Evolutionary conservation across 2,888 invertebrate species (phyloP).

Genomic region (Cataglyphis cursor): DNA sequence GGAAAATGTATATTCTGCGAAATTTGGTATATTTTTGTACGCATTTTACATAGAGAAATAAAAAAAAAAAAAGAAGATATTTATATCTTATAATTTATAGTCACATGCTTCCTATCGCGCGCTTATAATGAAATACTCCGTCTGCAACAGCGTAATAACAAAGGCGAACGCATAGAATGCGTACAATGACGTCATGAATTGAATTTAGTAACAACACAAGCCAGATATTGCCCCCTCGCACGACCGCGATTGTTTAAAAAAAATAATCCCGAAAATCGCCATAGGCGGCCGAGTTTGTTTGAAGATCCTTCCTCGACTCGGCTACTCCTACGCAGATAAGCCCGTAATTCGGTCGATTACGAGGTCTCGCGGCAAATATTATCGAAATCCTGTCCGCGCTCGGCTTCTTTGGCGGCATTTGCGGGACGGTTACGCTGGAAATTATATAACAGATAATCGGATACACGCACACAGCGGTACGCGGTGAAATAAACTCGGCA

Average conservation of each 20-base stretch:
- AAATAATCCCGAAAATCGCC: constrained; percentile 76
- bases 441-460: constrained; percentile 51
- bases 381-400: constrained; percentile 76
- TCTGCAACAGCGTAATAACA: constrained; percentile 33
- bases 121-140: constrained; percentile 30
- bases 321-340: constrained; percentile 75
- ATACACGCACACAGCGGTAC: constrained; percentile 28
- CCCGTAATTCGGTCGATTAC: constrained; percentile 77
- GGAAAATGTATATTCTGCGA: neutral
- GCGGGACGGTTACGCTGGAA: constrained; percentile 17
- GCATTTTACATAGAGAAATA: neutral
- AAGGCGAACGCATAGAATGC: constrained; percentile 34
- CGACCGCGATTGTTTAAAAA: constrained; percentile 75
- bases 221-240: constrained; percentile 66
- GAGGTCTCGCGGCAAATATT: constrained; percentile 79
- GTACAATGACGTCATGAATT: constrained; percentile 61
- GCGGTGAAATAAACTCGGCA: constrained; percentile 32
- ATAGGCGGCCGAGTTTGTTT: constrained; percentile 79
- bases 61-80: constrained; percentile 2
- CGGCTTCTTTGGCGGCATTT: constrained; percentile 27
- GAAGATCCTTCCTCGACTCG: constrained; percentile 59
- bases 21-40: constrained; percentile 23
- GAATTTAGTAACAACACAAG: constrained; percentile 73
- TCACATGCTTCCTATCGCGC: constrained; percentile 18
- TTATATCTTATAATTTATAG: constrained; percentile 20